Conservation (phyloP, 2,797 vertebrate species). For the Paramormyrops hopkinsi region DNA sequence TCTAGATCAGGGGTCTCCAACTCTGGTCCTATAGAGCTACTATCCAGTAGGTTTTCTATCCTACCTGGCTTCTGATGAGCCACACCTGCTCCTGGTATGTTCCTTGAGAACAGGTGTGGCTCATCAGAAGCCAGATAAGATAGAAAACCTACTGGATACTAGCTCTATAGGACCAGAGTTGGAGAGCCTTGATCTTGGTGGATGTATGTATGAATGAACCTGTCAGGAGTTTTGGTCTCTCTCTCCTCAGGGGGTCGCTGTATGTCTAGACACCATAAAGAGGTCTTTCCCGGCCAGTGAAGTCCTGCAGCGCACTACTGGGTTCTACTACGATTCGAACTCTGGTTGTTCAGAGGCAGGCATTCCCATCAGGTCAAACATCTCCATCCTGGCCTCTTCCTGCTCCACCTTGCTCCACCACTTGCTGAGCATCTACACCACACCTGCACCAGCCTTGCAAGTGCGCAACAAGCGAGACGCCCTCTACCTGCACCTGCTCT, state of each 20-base stretch:
- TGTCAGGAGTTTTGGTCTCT: neutral
- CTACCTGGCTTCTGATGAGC: neutral
- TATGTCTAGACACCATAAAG: constrained; percentile 65
- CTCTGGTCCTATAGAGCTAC: neutral
- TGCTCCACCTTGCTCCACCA: constrained; percentile 36
- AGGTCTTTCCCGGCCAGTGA: constrained; percentile 57
- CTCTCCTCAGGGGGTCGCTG: constrained; percentile 62
- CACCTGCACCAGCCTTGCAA: constrained; percentile 52
- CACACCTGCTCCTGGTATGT: neutral
- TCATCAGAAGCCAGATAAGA: neutral
- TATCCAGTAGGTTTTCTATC: neutral
- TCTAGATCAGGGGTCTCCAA: neutral
- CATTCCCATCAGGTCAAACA: constrained; percentile 61
- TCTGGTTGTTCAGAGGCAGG: constrained; percentile 56
- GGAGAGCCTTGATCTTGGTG: neutral
- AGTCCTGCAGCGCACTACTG: constrained; percentile 57
- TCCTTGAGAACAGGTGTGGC: neutral
- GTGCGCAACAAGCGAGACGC: constrained; percentile 54
- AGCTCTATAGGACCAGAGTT: neutral
- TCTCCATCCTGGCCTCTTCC: constrained; percentile 59
- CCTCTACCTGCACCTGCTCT: constrained; percentile 75
- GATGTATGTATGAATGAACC: neutral
- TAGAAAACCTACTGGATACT: neutral
- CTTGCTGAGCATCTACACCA: constrained; percentile 63
- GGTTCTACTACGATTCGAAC: constrained; percentile 53